A percentile compares a stretch with the other conserved stretches of the same genome.
phyloP scores from a whole-genome alignment of 2,113 vertebrate genomes.

The Leucosticte australis region DNA sequence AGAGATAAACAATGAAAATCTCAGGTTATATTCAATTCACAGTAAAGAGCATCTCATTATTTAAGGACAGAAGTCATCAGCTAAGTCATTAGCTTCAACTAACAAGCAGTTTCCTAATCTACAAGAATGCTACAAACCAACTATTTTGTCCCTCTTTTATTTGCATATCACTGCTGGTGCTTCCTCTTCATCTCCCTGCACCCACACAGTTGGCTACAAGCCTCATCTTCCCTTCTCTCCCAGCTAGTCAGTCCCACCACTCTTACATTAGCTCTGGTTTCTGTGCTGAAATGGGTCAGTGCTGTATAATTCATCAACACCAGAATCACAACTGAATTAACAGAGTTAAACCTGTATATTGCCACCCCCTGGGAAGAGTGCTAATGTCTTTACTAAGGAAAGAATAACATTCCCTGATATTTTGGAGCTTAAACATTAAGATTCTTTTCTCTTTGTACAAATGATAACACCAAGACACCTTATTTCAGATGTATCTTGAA shows the following conservation, averaged over 20 bases:
- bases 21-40: neutral
- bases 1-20: neutral
- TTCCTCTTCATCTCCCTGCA: neutral
- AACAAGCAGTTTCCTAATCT: neutral
- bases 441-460: neutral
- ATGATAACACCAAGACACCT: neutral
- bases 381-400: neutral
- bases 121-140: neutral
- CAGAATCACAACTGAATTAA: neutral
- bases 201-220: neutral
- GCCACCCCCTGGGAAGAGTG: neutral
- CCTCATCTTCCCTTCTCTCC: neutral
- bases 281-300: neutral
- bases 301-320: neutral
- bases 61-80: neutral
- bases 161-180: neutral
- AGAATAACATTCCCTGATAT: neutral
- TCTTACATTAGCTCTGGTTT: neutral
- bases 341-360: neutral
- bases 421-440: neutral
- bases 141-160: neutral
- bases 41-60: neutral
- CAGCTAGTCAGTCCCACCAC: neutral
- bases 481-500: neutral
- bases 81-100: neutral